Evolutionary conservation across 2,888 invertebrate genomes (phyloP), one percentile per base, ranked within the genome.

Genomic region (Cyaniris semiargus): DNA sequence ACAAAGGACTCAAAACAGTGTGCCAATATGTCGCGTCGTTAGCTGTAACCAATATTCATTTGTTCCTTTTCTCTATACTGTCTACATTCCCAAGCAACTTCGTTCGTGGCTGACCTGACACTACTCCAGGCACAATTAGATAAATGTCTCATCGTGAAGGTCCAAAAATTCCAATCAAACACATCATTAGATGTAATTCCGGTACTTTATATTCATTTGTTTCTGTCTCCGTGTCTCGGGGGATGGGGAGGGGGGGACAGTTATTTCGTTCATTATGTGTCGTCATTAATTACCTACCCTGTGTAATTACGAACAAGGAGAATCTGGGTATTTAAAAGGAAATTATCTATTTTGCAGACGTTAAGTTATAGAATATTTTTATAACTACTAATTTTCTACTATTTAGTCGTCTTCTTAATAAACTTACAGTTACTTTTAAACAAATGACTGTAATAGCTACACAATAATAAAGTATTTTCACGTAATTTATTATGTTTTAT

Each of bases 91-190:
- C 44, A 44, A 44, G 53, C 53, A 53, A 53, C 18, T 53, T 18
- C 18, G 4, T 53, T 53, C 18, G 18, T 18, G 53, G 13, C 1
- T 18, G 5, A 18, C 53, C 53, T 10, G 44, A 13, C 10, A 44
- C 3, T 5, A 18, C 53, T 53, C 1, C 1, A 53, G 15, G 15
- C 53, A 18, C 53, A 15, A 53, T 53, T 53, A 53, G 1, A 53
- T 53, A 44, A 44, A 44, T 53, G 15, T 18, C 53, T 18, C 53
- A 1, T 48, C 15, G 15, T 4, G 4, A 15, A 15, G 48, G 15
- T 53, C 58, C 58, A 58, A 60, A 58, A 66, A 27, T 31, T 66
- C 27, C 27, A 66, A 66, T 66, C 66, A 27, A 18, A 27, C 66
- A 27, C 66, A 27, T 66, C 66, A 66, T 66, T 66, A 66, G 15